These are phyloP conservation scores for Cosmia trapezina DNA, from an alignment of 2,888 invertebrate genomes.

Conservation along the genomic window DNA sequence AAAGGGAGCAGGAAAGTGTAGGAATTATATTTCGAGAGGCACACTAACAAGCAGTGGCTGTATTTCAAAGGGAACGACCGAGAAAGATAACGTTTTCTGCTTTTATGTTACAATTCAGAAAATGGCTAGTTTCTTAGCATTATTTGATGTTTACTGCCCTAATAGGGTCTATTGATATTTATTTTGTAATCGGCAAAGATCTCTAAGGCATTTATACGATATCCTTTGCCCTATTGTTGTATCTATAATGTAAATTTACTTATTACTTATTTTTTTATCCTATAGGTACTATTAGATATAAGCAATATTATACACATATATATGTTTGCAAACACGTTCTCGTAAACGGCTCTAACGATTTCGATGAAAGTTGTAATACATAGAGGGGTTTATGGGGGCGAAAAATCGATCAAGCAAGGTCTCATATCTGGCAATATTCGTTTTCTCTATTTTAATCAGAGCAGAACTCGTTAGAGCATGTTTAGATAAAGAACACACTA, in stretches of 20 bases:
- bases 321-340: no score
- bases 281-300: no score
- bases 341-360: no score
- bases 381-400: no score
- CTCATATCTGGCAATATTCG: no score
- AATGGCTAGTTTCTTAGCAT: constrained; percentile 38
- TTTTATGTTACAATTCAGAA: constrained; percentile 39
- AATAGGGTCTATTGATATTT: constrained; percentile 13
- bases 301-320: no score
- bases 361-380: no score
- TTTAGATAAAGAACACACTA: constrained; percentile 11
- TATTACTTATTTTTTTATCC: no score
- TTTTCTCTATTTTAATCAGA: no score
- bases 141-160: constrained; percentile 27
- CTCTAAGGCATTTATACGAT: constrained; percentile 16
- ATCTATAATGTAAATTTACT: no score
- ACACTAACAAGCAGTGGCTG: constrained; percentile 67
- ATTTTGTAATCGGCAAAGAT: constrained; percentile 10
- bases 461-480: neutral
- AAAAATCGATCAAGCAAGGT: no score
- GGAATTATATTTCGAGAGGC: constrained; percentile 65
- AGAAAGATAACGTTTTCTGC: constrained; percentile 45
- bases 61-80: constrained; percentile 64
- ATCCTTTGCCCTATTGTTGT: constrained; percentile 3
- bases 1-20: constrained; percentile 60